Evolutionary conservation across 2,888 invertebrate species (phyloP).

Genomic region (Odontothrips loti): DNA sequence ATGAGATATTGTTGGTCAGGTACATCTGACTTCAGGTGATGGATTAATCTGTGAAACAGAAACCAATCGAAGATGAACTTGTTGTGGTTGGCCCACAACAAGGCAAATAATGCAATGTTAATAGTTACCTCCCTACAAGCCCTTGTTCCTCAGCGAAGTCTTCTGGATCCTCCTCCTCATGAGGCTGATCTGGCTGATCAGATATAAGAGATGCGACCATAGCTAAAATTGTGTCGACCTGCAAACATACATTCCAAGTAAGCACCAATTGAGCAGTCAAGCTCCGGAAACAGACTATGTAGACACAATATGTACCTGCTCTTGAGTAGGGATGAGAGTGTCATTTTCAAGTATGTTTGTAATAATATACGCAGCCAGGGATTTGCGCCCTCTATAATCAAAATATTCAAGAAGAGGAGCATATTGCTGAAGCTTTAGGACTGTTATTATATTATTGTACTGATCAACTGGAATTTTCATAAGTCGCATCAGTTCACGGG

Average conservation of each 20-base stretch:
- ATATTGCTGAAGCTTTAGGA: constrained; percentile 83
- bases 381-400: constrained; percentile 78
- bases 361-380: constrained; percentile 82
- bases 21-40: constrained; percentile 73
- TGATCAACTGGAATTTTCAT: constrained; percentile 92
- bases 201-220: constrained; percentile 82
- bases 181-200: constrained; percentile 72
- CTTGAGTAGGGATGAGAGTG: constrained; percentile 78
- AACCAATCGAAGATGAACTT: constrained; percentile 3
- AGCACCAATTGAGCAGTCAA: not conserved
- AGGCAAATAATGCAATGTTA: constrained; percentile 39
- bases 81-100: not conserved
- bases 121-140: constrained; percentile 70
- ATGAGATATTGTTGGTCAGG: constrained; percentile 88
- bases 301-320: constrained; percentile 60
- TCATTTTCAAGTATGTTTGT: constrained; percentile 87
- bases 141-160: constrained; percentile 97
- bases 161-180: constrained; percentile 74
- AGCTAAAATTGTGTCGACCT: constrained; percentile 70
- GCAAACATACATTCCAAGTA: constrained; percentile 32
- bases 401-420: constrained; percentile 79
- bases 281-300: not conserved
- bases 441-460: constrained; percentile 85
- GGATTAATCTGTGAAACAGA: constrained; percentile 60
- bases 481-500: constrained; percentile 87